Percentiles rank a stretch among this genome's conserved stretches.
Conservation (phyloP, 2,113 vertebrate genomes). For the Columbina picui region DNA sequence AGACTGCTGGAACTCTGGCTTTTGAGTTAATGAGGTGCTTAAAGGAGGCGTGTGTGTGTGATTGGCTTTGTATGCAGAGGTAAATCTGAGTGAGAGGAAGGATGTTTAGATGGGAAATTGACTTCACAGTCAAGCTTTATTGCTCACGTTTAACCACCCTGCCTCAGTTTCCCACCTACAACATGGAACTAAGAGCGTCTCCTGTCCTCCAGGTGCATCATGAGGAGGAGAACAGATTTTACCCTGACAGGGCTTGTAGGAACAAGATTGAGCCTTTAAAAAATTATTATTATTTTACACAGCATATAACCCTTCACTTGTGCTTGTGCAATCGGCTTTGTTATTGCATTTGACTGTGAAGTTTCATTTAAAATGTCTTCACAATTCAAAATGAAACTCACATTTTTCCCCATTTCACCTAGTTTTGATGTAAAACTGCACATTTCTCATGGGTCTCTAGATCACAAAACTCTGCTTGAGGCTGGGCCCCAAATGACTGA, state of each 20-base stretch:
- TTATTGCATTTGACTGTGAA: not conserved
- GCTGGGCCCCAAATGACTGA: constrained; percentile 12
- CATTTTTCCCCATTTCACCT: not conserved
- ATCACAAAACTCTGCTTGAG: constrained; percentile 38
- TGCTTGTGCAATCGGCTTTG: fast-evolving
- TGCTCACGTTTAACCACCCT: not conserved
- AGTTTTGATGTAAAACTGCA: constrained; percentile 35
- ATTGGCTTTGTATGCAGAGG: not conserved
- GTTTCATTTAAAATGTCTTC: not conserved
- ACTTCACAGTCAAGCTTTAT: not conserved
- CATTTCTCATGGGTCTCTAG: constrained; percentile 11
- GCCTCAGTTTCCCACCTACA: not conserved
- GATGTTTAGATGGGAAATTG: not conserved
- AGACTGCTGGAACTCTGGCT: not conserved
- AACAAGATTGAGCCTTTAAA: not conserved
- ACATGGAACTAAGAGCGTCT: not conserved
- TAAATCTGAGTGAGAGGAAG: not conserved
- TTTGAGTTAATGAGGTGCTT: not conserved
- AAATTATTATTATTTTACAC: not conserved
- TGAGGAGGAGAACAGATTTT: not conserved
- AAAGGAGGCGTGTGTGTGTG: not conserved
- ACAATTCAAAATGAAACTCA: constrained; percentile 40
- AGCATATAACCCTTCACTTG: not conserved
- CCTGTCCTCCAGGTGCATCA: not conserved
- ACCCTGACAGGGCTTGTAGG: not conserved